Conservation (phyloP, 2,888 invertebrate species). For the Orchestes rusci region DNA sequence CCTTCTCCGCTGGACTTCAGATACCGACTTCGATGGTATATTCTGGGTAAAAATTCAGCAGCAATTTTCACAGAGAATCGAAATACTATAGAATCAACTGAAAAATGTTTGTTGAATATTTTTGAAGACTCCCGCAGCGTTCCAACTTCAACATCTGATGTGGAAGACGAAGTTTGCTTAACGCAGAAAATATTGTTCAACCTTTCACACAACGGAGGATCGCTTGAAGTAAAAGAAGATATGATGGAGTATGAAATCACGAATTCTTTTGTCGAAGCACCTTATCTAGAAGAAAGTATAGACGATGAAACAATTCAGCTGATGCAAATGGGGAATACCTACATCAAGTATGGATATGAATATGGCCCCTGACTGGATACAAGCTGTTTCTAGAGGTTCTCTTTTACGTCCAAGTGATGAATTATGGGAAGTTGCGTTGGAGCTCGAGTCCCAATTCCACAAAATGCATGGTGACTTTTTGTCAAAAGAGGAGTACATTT, state of each 20-base stretch:
- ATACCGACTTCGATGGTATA: slow-evolving; percentile 28
- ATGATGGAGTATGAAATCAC: too few relatives aligned
- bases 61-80: slow-evolving; percentile 22
- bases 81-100: slow-evolving; percentile 6
- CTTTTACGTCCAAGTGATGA: background rate
- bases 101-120: too few relatives aligned
- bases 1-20: slow-evolving; percentile 27
- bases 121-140: too few relatives aligned
- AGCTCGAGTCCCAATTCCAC: background rate
- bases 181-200: slow-evolving; percentile 4
- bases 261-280: too few relatives aligned
- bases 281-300: background rate
- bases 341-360: background rate
- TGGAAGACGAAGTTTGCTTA: background rate
- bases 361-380: background rate
- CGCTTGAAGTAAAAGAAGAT: too few relatives aligned
- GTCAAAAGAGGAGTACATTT: background rate
- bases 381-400: background rate
- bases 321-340: background rate
- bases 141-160: slow-evolving; percentile 1
- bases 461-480: background rate
- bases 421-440: background rate
- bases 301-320: too few relatives aligned
- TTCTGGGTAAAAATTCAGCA: slow-evolving; percentile 29
- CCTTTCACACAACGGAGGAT: too few relatives aligned